Evolutionary conservation across 2,797 vertebrate species (phyloP).

Genomic region (Microtus agrestis): DNA sequence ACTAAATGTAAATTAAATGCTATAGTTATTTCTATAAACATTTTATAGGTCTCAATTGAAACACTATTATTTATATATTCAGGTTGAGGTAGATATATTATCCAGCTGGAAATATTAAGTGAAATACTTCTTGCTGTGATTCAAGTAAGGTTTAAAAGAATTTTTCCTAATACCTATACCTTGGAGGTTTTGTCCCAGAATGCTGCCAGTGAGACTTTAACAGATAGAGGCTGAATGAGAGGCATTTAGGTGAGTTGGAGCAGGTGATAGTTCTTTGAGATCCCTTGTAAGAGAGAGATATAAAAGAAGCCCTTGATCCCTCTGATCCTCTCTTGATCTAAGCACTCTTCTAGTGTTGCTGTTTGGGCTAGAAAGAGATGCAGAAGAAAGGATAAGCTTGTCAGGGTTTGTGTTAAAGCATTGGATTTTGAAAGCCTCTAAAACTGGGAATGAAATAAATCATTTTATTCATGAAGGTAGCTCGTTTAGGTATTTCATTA

Average conservation of each 20-base stretch:
- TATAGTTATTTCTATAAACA: not conserved
- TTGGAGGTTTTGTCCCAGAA: not conserved
- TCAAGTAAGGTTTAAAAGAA: not conserved
- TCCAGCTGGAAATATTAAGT: not conserved
- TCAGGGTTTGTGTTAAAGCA: not conserved
- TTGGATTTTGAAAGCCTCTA: not conserved
- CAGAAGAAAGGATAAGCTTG: not conserved
- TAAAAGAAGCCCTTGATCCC: not conserved
- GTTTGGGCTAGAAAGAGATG: not conserved
- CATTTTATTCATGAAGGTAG: not conserved
- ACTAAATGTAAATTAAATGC: not conserved
- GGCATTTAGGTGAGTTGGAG: not conserved
- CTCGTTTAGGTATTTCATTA: not conserved
- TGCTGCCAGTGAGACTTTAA: not conserved
- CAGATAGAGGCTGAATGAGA: not conserved
- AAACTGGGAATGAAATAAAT: not conserved
- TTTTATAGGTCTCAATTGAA: not conserved
- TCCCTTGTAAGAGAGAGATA: not conserved
- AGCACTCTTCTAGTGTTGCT: not conserved
- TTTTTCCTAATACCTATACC: not conserved
- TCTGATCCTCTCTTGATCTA: not conserved
- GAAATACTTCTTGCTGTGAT: not conserved
- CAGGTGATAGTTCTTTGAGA: not conserved
- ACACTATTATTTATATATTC: not conserved
- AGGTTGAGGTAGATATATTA: not conserved